A percentile compares a stretch with the other conserved stretches of the same genome.
These are phyloP conservation scores for Pediacus dermestoides DNA, from an alignment of 2,888 invertebrate species.

Conservation along the genomic window DNA sequence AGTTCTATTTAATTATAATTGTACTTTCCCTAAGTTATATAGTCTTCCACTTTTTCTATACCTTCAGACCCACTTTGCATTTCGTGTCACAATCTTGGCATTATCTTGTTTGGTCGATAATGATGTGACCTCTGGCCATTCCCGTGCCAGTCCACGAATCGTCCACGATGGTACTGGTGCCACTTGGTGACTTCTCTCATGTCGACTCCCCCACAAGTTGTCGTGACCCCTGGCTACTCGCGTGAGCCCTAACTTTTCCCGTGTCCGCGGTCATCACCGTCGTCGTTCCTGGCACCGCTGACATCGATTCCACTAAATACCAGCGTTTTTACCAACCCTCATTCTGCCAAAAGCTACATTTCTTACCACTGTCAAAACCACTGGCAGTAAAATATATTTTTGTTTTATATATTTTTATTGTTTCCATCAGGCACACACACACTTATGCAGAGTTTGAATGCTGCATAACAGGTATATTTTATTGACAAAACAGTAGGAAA, in stretches of 20 bases:
- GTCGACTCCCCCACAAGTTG: slow-evolving; percentile 23
- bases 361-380: too few relatives aligned
- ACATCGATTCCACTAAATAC: slow-evolving; percentile 29
- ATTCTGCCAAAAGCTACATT: too few relatives aligned
- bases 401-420: too few relatives aligned
- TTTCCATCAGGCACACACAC: too few relatives aligned
- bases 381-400: too few relatives aligned
- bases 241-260: slow-evolving; percentile 37
- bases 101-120: slow-evolving; percentile 45
- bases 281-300: slow-evolving; percentile 40
- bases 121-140: slow-evolving; percentile 50
- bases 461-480: too few relatives aligned
- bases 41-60: too few relatives aligned
- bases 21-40: too few relatives aligned
- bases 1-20: too few relatives aligned
- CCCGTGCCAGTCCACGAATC: slow-evolving; percentile 44
- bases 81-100: slow-evolving; percentile 15
- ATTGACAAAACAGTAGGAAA: too few relatives aligned
- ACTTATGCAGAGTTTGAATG: too few relatives aligned
- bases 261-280: slow-evolving; percentile 34
- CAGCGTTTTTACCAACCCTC: background rate
- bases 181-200: slow-evolving; percentile 36
- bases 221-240: slow-evolving; percentile 50
- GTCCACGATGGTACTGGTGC: slow-evolving; percentile 32
- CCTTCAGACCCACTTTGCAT: too few relatives aligned